These are phyloP conservation scores for Leptinotarsa lineolata DNA, from an alignment of 1,140 invertebrate genomes.

Conservation along the genomic window DNA sequence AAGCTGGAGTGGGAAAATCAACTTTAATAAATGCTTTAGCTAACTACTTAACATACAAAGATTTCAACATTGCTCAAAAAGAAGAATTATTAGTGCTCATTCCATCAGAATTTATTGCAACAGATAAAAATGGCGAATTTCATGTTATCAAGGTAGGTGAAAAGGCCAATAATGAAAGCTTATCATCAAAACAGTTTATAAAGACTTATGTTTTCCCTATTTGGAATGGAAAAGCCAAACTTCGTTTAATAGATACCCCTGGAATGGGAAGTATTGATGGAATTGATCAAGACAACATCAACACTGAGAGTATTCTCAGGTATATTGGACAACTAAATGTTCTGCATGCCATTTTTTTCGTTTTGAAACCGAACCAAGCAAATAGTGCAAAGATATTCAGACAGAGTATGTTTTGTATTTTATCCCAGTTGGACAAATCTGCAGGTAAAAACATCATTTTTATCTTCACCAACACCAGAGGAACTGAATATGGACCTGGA, in stretches of 20 bases:
- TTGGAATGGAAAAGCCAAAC: constrained; percentile 30
- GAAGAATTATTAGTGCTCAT: constrained; percentile 42
- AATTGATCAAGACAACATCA: constrained; percentile 46
- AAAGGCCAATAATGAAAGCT: constrained; percentile 43
- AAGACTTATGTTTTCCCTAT: constrained; percentile 49
- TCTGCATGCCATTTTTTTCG: constrained; percentile 49
- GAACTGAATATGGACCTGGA: constrained; percentile 44
- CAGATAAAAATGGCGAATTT: constrained; percentile 39
- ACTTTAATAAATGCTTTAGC: constrained; percentile 52
- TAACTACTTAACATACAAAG: constrained; percentile 46
- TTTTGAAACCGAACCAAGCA: constrained; percentile 45
- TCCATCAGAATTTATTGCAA: constrained; percentile 42
- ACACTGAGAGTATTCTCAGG: constrained; percentile 48
- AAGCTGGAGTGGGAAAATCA: constrained; percentile 52
- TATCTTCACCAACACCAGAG: constrained; percentile 47
- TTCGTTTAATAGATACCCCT: constrained; percentile 50
- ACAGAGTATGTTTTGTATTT: constrained; percentile 48
- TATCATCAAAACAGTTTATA: constrained; percentile 46
- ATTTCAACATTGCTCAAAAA: constrained; percentile 39
- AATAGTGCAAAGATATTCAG: constrained; percentile 44
- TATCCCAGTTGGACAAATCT: constrained; percentile 48
- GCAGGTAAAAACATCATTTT: constrained; percentile 50
- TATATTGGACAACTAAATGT: constrained; percentile 44
- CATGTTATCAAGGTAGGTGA: constrained; percentile 31
- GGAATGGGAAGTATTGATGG: constrained; percentile 48